A percentile compares a stretch with the other conserved stretches of the same genome.
phyloP scores from a whole-genome alignment of 2,888 invertebrate species.

The Malachius bipustulatus region DNA sequence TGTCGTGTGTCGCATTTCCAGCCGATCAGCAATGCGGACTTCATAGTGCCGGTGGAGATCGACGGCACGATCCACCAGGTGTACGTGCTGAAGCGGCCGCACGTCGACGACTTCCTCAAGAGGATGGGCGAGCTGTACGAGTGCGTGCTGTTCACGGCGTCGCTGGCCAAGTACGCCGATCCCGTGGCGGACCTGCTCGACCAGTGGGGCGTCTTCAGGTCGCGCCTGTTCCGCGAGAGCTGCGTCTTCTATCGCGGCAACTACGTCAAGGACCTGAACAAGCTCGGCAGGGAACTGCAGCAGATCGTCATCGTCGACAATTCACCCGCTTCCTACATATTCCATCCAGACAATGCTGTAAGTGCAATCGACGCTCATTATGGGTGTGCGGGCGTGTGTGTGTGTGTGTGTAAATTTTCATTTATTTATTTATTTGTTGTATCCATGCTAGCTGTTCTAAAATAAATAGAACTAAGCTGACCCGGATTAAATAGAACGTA shows the following conservation, averaged over 20 bases:
- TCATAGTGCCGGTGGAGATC: slow-evolving; percentile 99
- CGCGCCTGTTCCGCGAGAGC: slow-evolving; percentile 96
- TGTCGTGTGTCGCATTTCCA: slow-evolving; percentile 38
- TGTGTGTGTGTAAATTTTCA: too few species aligned
- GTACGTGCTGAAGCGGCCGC: slow-evolving; percentile 97
- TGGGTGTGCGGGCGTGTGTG: too few species aligned
- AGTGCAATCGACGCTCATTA: too few species aligned
- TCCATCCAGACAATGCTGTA: slow-evolving; percentile 99
- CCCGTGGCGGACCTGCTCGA: slow-evolving; percentile 98
- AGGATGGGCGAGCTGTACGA: slow-evolving; percentile 98
- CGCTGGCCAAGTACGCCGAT: slow-evolving; percentile 98
- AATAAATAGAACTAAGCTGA: too few species aligned
- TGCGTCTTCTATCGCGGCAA: slow-evolving; percentile 99
- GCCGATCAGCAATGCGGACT: slow-evolving; percentile 99
- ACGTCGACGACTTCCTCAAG: slow-evolving; percentile 97
- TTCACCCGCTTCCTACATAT: slow-evolving; percentile 99
- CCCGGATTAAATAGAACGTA: too few species aligned
- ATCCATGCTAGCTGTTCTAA: too few species aligned
- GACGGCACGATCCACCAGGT: slow-evolving; percentile 98
- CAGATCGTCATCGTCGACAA: slow-evolving; percentile 98
- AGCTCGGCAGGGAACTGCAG: slow-evolving; percentile 89
- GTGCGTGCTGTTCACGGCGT: slow-evolving; percentile 98
- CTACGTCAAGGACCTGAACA: slow-evolving; percentile 99
- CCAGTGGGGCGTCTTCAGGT: slow-evolving; percentile 90
- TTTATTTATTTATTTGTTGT: too few species aligned